Conservation (phyloP, 2,797 vertebrate genomes). For the Alauda arvensis region DNA sequence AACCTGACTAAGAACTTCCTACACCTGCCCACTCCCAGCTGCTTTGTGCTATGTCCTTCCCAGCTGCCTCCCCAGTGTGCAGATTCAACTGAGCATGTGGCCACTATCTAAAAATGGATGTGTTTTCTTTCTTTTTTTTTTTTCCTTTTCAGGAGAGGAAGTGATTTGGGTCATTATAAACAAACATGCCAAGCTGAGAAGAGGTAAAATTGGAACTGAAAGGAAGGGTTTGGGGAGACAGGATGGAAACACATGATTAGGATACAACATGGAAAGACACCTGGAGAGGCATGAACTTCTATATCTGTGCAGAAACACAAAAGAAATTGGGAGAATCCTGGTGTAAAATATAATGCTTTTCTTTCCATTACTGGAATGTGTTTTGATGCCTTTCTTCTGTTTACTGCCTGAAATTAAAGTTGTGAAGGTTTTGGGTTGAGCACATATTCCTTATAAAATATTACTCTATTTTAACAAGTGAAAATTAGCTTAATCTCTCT, state of each 20-base stretch:
- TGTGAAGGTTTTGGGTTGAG: not conserved
- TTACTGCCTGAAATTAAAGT: not conserved
- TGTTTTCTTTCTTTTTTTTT: not conserved
- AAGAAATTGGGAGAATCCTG: not conserved
- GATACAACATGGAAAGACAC: not conserved
- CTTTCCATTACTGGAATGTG: not conserved
- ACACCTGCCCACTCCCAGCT: slow-evolving; percentile 33
- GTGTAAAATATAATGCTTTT: not conserved
- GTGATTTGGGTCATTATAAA: slow-evolving; percentile 21
- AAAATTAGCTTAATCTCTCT: not conserved
- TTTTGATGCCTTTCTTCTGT: not conserved
- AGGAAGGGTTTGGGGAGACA: not conserved
- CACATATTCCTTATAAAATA: not conserved
- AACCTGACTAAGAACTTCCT: slow-evolving; percentile 40
- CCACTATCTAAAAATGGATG: slow-evolving; percentile 29
- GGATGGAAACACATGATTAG: not conserved
- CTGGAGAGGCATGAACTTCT: not conserved
- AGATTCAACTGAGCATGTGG: not conserved
- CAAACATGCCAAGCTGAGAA: not conserved
- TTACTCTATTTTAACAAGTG: not conserved
- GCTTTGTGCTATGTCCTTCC: not conserved
- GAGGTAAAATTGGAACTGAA: not conserved
- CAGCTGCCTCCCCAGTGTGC: not conserved
- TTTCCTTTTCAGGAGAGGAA: slow-evolving; percentile 6
- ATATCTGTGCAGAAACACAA: not conserved